Percentiles rank a stretch among this genome's conserved stretches.
phyloP scores from a whole-genome alignment of 2,797 vertebrate species.

The Austrolebias charrua region DNA sequence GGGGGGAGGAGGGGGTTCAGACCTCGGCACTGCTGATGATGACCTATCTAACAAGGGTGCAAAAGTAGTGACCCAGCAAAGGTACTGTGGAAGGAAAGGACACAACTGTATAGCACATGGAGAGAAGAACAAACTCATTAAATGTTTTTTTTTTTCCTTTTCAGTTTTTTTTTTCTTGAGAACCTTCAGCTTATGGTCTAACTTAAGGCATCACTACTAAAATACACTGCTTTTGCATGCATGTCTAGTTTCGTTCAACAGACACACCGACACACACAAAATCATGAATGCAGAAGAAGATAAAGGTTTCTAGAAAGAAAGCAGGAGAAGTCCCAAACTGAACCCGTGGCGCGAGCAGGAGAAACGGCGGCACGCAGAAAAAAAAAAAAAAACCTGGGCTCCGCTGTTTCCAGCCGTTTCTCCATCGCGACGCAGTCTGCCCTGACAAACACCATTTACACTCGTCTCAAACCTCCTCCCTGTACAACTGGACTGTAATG shows the following conservation, averaged over 20 bases:
- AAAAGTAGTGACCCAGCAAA: conserved; percentile 78
- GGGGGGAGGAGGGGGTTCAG: conserved; percentile 54
- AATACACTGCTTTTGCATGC: conserved; percentile 82
- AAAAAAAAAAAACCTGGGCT: conserved; percentile 15
- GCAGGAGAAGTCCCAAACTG: conserved; percentile 58
- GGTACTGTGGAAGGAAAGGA: conserved; percentile 79
- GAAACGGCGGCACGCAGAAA: conserved; percentile 27
- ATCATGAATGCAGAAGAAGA: conserved; percentile 76
- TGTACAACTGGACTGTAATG: conserved; percentile 60
- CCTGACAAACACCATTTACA: conserved; percentile 60
- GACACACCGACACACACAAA: conserved; percentile 80
- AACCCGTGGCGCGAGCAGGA: conserved; percentile 47
- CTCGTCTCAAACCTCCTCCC: conserved; percentile 61
- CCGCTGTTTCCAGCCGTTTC: conserved; percentile 38
- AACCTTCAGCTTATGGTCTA: conserved; percentile 80
- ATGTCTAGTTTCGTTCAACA: conserved; percentile 82
- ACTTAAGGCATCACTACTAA: conserved; percentile 82
- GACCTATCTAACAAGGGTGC: conserved; percentile 77
- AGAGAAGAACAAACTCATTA: conserved; percentile 78
- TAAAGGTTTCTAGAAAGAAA: conserved; percentile 72
- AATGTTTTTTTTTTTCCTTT: conserved; percentile 60
- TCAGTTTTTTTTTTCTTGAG: conserved; percentile 62
- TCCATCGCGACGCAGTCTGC: conserved; percentile 54
- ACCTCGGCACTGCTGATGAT: conserved; percentile 76
- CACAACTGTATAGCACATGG: conserved; percentile 79